phyloP scores from a whole-genome alignment of 2,797 vertebrate species.

The Enteromius fasciolatus region DNA sequence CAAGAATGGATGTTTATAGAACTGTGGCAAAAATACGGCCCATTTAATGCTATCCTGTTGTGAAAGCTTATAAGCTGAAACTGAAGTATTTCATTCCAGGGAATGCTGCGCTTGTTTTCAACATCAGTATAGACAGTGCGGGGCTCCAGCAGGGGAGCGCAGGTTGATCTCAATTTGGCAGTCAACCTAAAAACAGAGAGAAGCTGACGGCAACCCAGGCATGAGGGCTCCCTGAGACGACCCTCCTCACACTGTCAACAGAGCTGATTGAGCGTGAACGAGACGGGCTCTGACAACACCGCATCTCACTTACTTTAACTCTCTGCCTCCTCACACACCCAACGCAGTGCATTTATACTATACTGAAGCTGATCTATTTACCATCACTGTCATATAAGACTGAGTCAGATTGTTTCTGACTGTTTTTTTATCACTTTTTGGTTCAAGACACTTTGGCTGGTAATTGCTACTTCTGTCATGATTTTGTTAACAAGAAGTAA shows the following conservation, averaged over 20 bases:
- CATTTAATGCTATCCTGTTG: background rate
- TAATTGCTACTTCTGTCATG: background rate
- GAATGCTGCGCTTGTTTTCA: slow-evolving; percentile 2
- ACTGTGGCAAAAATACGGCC: background rate
- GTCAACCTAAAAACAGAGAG: slow-evolving; percentile 21
- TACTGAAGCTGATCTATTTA: slow-evolving; percentile 2
- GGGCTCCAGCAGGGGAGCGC: background rate
- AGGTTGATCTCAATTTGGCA: slow-evolving; percentile 42
- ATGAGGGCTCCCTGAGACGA: slow-evolving; percentile 27
- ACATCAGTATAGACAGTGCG: background rate
- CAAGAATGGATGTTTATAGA: background rate
- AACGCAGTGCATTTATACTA: background rate
- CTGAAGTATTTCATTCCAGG: slow-evolving; percentile 14
- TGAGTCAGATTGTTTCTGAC: background rate
- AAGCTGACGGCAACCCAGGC: slow-evolving; percentile 3
- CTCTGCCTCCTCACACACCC: slow-evolving; percentile 15
- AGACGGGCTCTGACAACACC: slow-evolving; percentile 24
- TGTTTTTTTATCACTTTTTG: background rate
- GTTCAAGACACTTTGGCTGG: background rate
- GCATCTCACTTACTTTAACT: slow-evolving; percentile 26
- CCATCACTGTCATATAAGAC: slow-evolving; percentile 2
- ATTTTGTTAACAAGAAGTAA: background rate
- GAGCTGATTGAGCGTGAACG: slow-evolving; percentile 38
- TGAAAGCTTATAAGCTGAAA: background rate
- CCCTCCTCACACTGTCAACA: slow-evolving; percentile 38